Evolutionary conservation across 1,140 invertebrate species (phyloP).

Genomic region (Helicoverpa armigera): DNA sequence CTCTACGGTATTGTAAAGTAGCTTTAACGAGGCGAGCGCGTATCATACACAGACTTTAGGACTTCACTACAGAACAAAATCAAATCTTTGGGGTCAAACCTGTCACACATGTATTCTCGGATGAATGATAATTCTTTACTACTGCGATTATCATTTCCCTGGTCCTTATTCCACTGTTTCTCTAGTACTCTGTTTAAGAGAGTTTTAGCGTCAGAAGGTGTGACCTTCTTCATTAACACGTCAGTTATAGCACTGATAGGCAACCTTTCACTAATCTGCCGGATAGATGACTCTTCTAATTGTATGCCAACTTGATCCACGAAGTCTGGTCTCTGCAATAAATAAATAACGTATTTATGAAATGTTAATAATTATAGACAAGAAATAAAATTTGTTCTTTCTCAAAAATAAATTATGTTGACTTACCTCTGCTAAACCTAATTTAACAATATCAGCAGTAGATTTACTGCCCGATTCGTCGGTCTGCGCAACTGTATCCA

Average conservation of each 20-base stretch:
- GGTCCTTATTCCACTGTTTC: slow-evolving; percentile 43
- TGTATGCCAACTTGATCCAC: slow-evolving; percentile 57
- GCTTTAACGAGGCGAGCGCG: slow-evolving; percentile 36
- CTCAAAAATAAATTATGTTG: no score
- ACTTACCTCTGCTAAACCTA: slow-evolving; percentile 71
- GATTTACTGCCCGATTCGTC: slow-evolving; percentile 67
- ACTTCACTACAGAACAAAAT: slow-evolving; percentile 75
- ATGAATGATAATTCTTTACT: slow-evolving; percentile 60
- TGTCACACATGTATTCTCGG: slow-evolving; percentile 63
- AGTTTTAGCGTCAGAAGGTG: slow-evolving; percentile 45
- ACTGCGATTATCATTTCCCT: slow-evolving; percentile 12
- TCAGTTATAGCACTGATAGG: slow-evolving; percentile 58
- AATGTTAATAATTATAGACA: no score
- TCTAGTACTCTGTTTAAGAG: slow-evolving; percentile 63
- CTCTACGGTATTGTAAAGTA: slow-evolving; percentile 16
- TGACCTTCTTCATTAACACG: slow-evolving; percentile 61
- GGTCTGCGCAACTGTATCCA: slow-evolving; percentile 64
- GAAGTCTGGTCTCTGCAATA: slow-evolving; percentile 74
- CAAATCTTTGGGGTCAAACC: slow-evolving; percentile 68
- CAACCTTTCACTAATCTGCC: slow-evolving; percentile 63
- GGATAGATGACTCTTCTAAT: slow-evolving; percentile 62
- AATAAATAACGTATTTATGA: background rate
- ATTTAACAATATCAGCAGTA: slow-evolving; percentile 65
- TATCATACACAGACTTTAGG: slow-evolving; percentile 67
- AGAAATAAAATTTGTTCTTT: no score